Evolutionary conservation across 1,140 invertebrate genomes (phyloP).

Genomic region (Pseudomyrmex pallidus): DNA sequence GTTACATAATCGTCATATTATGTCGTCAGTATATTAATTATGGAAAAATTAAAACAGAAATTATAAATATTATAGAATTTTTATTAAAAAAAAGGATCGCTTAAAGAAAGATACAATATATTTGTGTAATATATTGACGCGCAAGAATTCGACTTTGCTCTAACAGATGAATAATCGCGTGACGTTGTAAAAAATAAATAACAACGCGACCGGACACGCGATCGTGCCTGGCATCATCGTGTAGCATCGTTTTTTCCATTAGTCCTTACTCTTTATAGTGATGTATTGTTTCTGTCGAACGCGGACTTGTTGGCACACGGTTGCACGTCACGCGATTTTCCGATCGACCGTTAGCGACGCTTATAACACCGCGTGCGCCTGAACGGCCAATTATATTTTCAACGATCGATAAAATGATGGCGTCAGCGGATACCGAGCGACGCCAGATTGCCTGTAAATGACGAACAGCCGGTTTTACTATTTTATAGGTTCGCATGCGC

Average conservation of each 20-base stretch:
- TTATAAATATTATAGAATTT: not conserved
- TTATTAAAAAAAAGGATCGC: not conserved
- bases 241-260: constrained; percentile 36
- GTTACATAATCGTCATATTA: too few species aligned
- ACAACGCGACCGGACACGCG: constrained; percentile 39
- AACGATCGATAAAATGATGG: constrained; percentile 60
- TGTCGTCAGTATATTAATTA: too few species aligned
- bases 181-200: constrained; percentile 27
- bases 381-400: constrained; percentile 69
- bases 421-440: constrained; percentile 56
- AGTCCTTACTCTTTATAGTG: constrained; percentile 37
- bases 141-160: constrained; percentile 4
- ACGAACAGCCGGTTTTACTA: constrained; percentile 51
- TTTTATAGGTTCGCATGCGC: constrained; percentile 59
- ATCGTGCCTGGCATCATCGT: constrained; percentile 36
- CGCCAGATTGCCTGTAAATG: constrained; percentile 58
- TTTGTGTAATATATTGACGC: constrained; percentile 30
- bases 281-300: constrained; percentile 39
- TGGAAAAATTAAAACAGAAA: too few species aligned
- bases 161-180: constrained; percentile 42
- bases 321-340: constrained; percentile 40
- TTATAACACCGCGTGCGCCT: constrained; percentile 41
- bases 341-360: constrained; percentile 16
- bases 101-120: not conserved
- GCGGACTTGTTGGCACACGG: constrained; percentile 39